A percentile compares a stretch with the other conserved stretches of the same genome.
These are phyloP conservation scores for Elephas maximus DNA, from an alignment of 2,113 vertebrate genomes.

Conservation along the genomic window DNA sequence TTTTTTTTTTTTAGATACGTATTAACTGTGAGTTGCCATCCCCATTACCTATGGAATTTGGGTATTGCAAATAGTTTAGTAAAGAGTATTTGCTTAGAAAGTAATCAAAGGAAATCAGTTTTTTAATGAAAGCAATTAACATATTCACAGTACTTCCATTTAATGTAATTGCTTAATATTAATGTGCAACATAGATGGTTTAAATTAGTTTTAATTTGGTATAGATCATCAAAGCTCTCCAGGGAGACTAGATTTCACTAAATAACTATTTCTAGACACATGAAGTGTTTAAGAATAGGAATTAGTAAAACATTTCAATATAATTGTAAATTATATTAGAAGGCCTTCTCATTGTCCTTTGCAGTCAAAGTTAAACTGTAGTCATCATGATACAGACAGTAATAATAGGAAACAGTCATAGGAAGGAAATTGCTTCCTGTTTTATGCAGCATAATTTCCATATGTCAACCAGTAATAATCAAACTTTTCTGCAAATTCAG, in stretches of 20 bases:
- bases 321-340: constrained; percentile 62
- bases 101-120: constrained; percentile 80
- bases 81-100: constrained; percentile 83
- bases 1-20: constrained; percentile 46
- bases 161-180: constrained; percentile 84
- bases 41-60: constrained; percentile 68
- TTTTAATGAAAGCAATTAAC: constrained; percentile 83
- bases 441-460: not conserved
- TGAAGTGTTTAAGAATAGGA: constrained; percentile 46
- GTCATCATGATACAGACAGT: not conserved
- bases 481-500: not conserved
- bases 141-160: constrained; percentile 78
- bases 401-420: too few species aligned
- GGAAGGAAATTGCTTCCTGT: not conserved
- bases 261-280: constrained; percentile 66
- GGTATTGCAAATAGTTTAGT: constrained; percentile 62
- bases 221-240: constrained; percentile 63
- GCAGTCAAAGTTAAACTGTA: constrained; percentile 40
- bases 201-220: constrained; percentile 78
- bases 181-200: constrained; percentile 71
- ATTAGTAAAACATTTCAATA: constrained; percentile 44
- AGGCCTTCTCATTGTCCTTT: not conserved
- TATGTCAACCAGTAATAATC: not conserved
- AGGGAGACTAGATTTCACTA: constrained; percentile 74
- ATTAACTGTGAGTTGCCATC: constrained; percentile 63